Percentiles rank a stretch among this genome's conserved stretches.
These are phyloP conservation scores for Apostichopus parvimensis DNA, from an alignment of 35 echinoderm and acorn worm genomes.

Conservation along the genomic window DNA sequence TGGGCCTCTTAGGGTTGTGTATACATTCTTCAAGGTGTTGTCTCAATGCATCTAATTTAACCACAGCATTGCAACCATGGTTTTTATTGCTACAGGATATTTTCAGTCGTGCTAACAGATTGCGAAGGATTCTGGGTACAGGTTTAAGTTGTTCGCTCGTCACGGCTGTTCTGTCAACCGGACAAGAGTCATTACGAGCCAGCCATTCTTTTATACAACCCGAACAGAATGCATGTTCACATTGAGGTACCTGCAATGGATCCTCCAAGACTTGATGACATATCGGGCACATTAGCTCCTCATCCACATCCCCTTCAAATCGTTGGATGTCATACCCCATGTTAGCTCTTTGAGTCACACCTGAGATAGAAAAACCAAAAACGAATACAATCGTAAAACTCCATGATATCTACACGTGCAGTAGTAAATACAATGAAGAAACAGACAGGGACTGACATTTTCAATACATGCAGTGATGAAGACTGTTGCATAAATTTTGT, in stretches of 20 bases:
- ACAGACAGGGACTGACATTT: too few species aligned
- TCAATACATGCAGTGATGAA: too few species aligned
- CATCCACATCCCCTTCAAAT: conserved; percentile 97
- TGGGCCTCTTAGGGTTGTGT: conserved; percentile 95
- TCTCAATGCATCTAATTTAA: conserved; percentile 81
- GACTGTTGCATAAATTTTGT: too few species aligned
- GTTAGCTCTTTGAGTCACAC: background rate
- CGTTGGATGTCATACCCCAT: conserved; percentile 95
- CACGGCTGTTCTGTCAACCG: conserved; percentile 86
- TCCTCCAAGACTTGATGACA: conserved; percentile 94
- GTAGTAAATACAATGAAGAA: too few species aligned
- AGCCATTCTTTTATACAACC: conserved; percentile 94
- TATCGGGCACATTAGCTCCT: conserved; percentile 97
- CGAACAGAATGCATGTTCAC: conserved; percentile 97
- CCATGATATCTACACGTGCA: too few species aligned
- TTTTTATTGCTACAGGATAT: conserved; percentile 91
- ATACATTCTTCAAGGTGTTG: conserved; percentile 91
- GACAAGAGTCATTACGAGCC: conserved; percentile 84
- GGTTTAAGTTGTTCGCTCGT: conserved; percentile 90
- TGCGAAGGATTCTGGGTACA: conserved; percentile 92
- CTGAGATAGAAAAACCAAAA: conserved; percentile 11
- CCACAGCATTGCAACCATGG: conserved; percentile 77
- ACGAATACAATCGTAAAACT: background rate
- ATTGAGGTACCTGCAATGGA: conserved; percentile 88
- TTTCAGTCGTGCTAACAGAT: conserved; percentile 79